A percentile compares a stretch with the other conserved stretches of the same genome.
Conservation (phyloP, 2,113 vertebrate genomes). For the pig (Sus scrofa) region DNA sequence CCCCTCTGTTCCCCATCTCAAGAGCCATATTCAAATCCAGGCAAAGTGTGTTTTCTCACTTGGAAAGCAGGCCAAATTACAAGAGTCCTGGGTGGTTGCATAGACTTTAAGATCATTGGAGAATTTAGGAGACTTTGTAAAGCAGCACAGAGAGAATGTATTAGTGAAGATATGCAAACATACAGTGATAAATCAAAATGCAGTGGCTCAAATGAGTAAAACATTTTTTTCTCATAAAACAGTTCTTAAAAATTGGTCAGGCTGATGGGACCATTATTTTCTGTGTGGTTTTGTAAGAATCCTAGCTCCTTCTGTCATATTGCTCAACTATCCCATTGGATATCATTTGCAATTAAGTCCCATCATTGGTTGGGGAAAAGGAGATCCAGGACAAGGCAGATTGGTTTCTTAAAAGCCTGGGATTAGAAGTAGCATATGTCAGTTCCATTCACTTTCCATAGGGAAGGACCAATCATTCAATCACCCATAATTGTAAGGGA, state of each 20-base stretch:
- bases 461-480: background rate
- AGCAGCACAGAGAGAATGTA: background rate
- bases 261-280: background rate
- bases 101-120: background rate
- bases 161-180: background rate
- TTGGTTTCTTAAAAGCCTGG: background rate
- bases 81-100: background rate
- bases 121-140: background rate
- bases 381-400: background rate
- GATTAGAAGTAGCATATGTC: background rate
- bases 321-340: background rate
- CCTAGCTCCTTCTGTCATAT: background rate
- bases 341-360: background rate
- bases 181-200: background rate
- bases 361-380: background rate
- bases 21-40: background rate
- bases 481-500: background rate
- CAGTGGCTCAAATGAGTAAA: background rate
- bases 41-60: background rate
- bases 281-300: background rate
- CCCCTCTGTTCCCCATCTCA: fast-evolving
- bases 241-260: background rate
- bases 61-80: background rate
- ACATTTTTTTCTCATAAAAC: background rate
- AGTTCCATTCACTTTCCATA: background rate